Conservation (phyloP, 2,888 invertebrate genomes). For the Megastigmus dorsalis region DNA sequence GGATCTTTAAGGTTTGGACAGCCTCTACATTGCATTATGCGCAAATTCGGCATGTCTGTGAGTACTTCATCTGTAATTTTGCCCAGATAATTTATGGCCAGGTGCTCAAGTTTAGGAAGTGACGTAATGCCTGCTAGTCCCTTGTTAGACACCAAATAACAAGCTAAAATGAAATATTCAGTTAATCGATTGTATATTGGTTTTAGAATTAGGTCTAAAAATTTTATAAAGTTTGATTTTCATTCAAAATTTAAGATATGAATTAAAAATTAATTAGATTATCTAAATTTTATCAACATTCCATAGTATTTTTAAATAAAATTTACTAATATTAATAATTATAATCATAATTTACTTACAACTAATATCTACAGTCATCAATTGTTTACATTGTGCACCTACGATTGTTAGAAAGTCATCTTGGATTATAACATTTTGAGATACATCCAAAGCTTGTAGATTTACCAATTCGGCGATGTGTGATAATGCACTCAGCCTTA, state of each 20-base stretch:
- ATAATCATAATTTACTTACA: constrained; percentile 55
- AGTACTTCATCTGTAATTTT: constrained; percentile 62
- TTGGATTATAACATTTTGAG: constrained; percentile 75
- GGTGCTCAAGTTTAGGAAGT: constrained; percentile 63
- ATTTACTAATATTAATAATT: neutral
- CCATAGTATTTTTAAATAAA: neutral
- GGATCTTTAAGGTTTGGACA: constrained; percentile 61
- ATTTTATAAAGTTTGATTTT: neutral
- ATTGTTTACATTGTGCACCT: constrained; percentile 65
- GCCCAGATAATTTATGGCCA: constrained; percentile 63
- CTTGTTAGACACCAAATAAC: constrained; percentile 60
- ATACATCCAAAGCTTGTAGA: constrained; percentile 75
- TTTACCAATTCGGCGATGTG: constrained; percentile 73
- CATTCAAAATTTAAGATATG: neutral
- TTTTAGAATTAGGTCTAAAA: no score
- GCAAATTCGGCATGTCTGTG: constrained; percentile 60
- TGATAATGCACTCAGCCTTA: constrained; percentile 68
- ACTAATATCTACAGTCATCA: constrained; percentile 63
- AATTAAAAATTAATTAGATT: neutral
- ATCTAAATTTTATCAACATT: no score
- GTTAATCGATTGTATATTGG: neutral
- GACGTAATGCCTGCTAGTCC: constrained; percentile 62
- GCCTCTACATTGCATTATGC: constrained; percentile 63
- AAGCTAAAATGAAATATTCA: constrained; percentile 56
- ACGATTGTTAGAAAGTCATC: constrained; percentile 77